A percentile compares a stretch with the other conserved stretches of the same genome.
Conservation (phyloP, 2,888 invertebrate species). For the Griposia aprilina region DNA sequence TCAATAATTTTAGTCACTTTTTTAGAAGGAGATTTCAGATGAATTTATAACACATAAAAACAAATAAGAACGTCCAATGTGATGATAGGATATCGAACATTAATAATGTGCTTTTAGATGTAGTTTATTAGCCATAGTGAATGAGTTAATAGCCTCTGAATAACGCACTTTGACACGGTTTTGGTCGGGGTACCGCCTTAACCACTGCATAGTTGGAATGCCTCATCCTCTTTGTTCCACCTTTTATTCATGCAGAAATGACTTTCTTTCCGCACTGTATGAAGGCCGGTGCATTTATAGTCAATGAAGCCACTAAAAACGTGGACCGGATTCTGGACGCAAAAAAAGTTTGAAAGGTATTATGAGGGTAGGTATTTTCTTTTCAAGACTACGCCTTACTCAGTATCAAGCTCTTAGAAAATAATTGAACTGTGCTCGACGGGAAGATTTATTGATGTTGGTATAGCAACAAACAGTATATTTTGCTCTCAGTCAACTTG, state of each 20-base stretch:
- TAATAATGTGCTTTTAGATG: no score
- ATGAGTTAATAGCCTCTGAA: no score
- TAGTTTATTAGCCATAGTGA: no score
- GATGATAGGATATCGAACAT: no score
- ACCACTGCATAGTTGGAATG: background rate
- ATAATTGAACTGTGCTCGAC: background rate
- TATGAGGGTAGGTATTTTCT: background rate
- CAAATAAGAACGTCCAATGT: no score
- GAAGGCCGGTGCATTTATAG: conserved; percentile 18
- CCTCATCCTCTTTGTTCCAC: conserved; percentile 28
- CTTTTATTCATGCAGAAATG: conserved; percentile 42
- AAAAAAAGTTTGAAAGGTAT: background rate
- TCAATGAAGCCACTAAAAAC: background rate
- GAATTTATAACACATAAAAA: no score
- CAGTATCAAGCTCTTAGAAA: background rate
- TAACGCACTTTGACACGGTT: no score
- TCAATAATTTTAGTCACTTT: no score
- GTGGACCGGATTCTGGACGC: background rate
- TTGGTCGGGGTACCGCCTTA: no score
- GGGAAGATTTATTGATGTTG: background rate
- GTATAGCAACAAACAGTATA: background rate
- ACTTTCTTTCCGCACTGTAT: conserved; percentile 27
- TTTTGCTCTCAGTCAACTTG: background rate
- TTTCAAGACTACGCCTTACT: background rate
- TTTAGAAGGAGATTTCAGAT: no score